phyloP scores from a whole-genome alignment of 2,888 invertebrate species.

The Drosophila rellima region DNA sequence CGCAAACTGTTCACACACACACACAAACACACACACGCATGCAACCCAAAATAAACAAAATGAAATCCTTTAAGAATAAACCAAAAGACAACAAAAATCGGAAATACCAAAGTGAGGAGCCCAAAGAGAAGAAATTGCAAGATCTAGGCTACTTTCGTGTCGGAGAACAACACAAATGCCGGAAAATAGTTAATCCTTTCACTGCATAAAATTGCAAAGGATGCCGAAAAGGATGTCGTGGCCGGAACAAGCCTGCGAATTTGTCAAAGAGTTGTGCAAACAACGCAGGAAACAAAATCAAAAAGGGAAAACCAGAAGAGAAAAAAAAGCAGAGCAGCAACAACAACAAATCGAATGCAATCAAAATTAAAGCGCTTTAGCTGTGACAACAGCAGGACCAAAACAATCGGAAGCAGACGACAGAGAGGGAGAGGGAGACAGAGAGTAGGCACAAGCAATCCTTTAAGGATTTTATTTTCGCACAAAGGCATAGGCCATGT shows the following conservation, averaged over 20 bases:
- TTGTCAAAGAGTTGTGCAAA: constrained; percentile 78
- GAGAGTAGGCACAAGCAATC: constrained; percentile 42
- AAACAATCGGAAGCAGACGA: constrained; percentile 62
- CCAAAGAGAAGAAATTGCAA: constrained; percentile 18
- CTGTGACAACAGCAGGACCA: constrained; percentile 74
- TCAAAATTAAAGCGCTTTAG: constrained; percentile 81
- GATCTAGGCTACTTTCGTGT: constrained; percentile 69
- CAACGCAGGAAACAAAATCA: constrained; percentile 26
- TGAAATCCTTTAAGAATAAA: constrained; percentile 45
- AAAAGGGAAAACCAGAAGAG: constrained; percentile 29
- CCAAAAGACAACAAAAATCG: constrained; percentile 31
- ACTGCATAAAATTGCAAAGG: constrained; percentile 61
- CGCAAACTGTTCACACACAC: constrained; percentile 35
- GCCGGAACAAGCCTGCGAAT: constrained; percentile 71
- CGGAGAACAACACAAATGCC: constrained; percentile 49
- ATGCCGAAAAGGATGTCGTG: constrained; percentile 21
- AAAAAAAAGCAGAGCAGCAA: constrained; percentile 26
- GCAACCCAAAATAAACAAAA: constrained; percentile 49
- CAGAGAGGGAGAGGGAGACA: constrained; percentile 8
- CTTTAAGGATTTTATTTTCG: constrained; percentile 54
- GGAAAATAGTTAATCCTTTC: constrained; percentile 78
- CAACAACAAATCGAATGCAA: constrained; percentile 77
- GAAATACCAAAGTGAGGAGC: constrained; percentile 29
- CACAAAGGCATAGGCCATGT: constrained; percentile 52
- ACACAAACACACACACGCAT: not conserved